Conservation (phyloP, 2,888 invertebrate species). For the Zhuqinia jingwanae region DNA sequence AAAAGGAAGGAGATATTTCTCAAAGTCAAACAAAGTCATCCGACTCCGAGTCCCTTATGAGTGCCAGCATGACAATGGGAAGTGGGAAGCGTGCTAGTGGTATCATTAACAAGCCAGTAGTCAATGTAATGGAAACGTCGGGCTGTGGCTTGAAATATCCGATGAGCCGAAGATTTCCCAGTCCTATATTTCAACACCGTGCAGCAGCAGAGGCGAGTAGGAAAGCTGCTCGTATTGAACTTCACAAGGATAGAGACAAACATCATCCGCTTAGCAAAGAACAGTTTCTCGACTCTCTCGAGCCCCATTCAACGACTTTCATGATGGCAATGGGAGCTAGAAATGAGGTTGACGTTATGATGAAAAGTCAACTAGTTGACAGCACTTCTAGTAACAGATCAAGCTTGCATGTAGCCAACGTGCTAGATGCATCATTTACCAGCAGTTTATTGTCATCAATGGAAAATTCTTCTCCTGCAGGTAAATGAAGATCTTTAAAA, state of each 20-base stretch:
- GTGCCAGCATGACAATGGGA: constrained; percentile 64
- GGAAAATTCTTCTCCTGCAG: constrained; percentile 77
- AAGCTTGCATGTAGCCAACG: constrained; percentile 78
- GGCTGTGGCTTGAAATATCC: constrained; percentile 57
- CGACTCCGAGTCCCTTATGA: constrained; percentile 64
- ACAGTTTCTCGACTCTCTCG: constrained; percentile 67
- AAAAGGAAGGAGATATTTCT: constrained; percentile 73
- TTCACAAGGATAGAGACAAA: constrained; percentile 65
- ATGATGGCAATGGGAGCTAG: constrained; percentile 34
- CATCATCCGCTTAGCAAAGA: constrained; percentile 15
- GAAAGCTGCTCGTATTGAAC: constrained; percentile 70
- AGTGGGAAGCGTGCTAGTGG: constrained; percentile 40
- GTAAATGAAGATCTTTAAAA: constrained; percentile 46
- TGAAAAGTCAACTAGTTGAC: constrained; percentile 58
- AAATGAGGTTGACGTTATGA: constrained; percentile 1
- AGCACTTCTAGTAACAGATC: constrained; percentile 76
- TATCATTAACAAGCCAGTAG: constrained; percentile 71
- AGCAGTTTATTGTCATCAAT: constrained; percentile 77
- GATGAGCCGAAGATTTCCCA: constrained; percentile 72
- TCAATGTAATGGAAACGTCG: constrained; percentile 73
- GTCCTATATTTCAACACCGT: constrained; percentile 78
- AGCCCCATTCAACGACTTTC: constrained; percentile 56
- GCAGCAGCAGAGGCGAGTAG: constrained; percentile 75
- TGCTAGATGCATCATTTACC: constrained; percentile 75
- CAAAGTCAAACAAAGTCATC: constrained; percentile 61